Evolutionary conservation across 2,113 vertebrate genomes (phyloP), one percentile per base, ranked within the genome.

Genomic region (Acinonyx jubatus): DNA sequence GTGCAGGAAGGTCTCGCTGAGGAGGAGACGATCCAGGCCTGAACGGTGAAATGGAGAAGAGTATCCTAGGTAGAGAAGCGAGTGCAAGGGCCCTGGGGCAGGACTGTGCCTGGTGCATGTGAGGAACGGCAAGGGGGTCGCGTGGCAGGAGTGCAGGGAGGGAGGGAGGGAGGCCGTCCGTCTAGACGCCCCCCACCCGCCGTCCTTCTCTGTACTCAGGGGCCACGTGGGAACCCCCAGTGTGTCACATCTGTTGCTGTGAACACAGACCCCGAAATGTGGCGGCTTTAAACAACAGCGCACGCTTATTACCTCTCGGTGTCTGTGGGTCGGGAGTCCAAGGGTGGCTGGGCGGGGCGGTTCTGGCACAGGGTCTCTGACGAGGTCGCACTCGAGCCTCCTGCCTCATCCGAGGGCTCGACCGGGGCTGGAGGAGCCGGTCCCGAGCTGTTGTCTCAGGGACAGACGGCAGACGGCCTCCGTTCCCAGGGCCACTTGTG

Each of bases 361-460:
- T 79, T 61, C 12, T 5, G 12, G 21, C 7, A 21, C 25, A 23
- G 91, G 61, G 31, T 63, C 21, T 65, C n/a, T 7, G 3, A 13
- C 5, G 38, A 36, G 21, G 18, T 33, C 7, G 0, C 50, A 29
- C 50, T 38, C 25, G 3, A 8, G 38, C 57, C 45, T 48, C 10
- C 18, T 15, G 27, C 63, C 27, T 27, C 31, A 6, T 36, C 36
- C 19, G 31, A 71, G 48, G 48, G 65, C 57, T 23, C 0, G 0
- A 5, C 41, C 0, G 12, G 11, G 80, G 71, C 18, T 2, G 41
- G 55, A 55, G 79, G 33, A 41, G 55, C 94, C 1, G 6, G 29
- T 41, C 36, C n/a, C 5, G 2, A 11, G 41, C 18, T 11, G 5
- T 15, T 31, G 7, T 7, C 21, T 16, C 57, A 3, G 5, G 0